Evolutionary conservation across 2,888 invertebrate genomes (phyloP).

Genomic region (Xanthia togata): DNA sequence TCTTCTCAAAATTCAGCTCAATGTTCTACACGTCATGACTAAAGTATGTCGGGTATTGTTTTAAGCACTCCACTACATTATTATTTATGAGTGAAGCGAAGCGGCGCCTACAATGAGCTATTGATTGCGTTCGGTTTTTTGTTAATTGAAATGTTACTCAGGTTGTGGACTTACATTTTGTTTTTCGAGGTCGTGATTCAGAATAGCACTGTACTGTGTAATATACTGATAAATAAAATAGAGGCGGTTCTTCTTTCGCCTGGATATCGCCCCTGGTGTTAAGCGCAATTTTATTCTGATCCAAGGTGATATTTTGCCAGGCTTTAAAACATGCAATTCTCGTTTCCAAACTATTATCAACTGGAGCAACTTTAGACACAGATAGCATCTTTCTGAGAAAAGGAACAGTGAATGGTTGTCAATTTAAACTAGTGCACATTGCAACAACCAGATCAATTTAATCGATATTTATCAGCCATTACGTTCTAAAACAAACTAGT

Average conservation of each 20-base stretch:
- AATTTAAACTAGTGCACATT: conserved; percentile 47
- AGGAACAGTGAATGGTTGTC: conserved; percentile 20
- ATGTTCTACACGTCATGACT: conserved; percentile 40
- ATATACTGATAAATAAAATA: background rate
- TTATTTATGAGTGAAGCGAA: conserved; percentile 50
- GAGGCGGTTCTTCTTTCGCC: background rate
- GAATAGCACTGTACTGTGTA: background rate
- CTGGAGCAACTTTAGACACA: conserved; percentile 5
- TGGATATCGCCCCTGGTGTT: background rate
- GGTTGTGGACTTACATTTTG: conserved; percentile 10
- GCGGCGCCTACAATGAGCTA: conserved; percentile 50
- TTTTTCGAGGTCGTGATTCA: conserved; percentile 20
- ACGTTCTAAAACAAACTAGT: conserved; percentile 16
- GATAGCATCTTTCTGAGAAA: conserved; percentile 49
- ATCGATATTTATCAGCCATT: conserved; percentile 12
- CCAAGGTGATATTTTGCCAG: no score
- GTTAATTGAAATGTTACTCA: conserved; percentile 49
- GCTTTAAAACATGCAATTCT: background rate
- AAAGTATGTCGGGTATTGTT: conserved; percentile 60
- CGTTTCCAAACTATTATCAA: background rate
- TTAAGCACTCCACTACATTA: conserved; percentile 49
- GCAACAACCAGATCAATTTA: conserved; percentile 1
- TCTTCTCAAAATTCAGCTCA: conserved; percentile 40
- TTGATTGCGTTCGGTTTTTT: conserved; percentile 52
- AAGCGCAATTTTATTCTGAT: background rate